Evolutionary conservation across 2,797 vertebrate genomes (phyloP).

Genomic region (Crenichthys baileyi): DNA sequence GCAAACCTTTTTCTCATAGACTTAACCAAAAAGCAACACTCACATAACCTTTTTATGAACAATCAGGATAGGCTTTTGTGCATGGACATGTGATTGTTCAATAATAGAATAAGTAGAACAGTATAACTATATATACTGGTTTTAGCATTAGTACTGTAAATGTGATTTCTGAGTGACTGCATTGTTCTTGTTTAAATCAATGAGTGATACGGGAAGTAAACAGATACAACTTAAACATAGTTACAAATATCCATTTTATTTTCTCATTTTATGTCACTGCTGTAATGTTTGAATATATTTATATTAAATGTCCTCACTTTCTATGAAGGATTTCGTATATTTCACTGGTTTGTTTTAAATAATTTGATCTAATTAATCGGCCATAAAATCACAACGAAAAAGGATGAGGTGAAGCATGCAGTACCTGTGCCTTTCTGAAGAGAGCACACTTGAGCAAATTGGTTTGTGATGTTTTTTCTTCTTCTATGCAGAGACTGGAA

Average conservation of each 20-base stretch:
- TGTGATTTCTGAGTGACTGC: background rate
- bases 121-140: background rate
- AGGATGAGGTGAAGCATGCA: background rate
- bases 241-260: too few relatives aligned
- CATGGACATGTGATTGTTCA: background rate
- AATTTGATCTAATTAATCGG: background rate
- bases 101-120: background rate
- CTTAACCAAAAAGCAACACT: too few relatives aligned
- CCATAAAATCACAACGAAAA: too few relatives aligned
- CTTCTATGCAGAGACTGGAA: background rate
- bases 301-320: background rate
- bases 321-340: background rate
- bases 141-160: background rate
- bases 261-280: background rate
- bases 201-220: background rate
- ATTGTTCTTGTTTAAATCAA: background rate
- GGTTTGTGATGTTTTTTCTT: background rate
- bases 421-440: background rate
- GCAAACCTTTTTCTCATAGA: background rate
- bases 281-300: background rate
- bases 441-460: background rate
- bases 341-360: background rate
- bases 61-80: background rate
- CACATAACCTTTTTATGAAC: background rate
- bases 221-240: background rate